Conservation (phyloP, 2,888 invertebrate genomes). For the Eretmocerus hayati region DNA sequence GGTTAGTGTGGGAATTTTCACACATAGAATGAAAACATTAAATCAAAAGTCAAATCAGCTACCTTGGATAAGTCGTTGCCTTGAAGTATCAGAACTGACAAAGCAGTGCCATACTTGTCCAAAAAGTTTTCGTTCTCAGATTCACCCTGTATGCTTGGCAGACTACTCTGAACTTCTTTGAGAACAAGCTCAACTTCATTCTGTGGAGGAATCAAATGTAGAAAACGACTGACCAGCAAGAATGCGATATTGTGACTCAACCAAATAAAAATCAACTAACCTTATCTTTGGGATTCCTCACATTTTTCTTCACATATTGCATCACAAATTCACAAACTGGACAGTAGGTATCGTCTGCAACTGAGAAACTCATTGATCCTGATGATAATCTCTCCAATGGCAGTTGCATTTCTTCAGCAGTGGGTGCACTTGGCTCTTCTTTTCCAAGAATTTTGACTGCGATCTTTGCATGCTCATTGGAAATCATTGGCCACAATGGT, state of each 20-base stretch:
- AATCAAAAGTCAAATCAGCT: conserved; percentile 26
- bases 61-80: conserved; percentile 65
- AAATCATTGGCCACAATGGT: conserved; percentile 59
- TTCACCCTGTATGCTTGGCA: conserved; percentile 55
- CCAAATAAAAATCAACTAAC: conserved; percentile 3
- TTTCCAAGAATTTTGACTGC: conserved; percentile 30
- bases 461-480: conserved; percentile 35
- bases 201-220: conserved; percentile 51
- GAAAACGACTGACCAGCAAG: background rate
- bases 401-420: conserved; percentile 45
- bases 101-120: conserved; percentile 66
- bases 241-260: background rate
- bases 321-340: conserved; percentile 18
- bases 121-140: conserved; percentile 66
- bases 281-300: conserved; percentile 12
- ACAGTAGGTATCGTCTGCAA: conserved; percentile 17
- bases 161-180: conserved; percentile 59
- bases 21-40: background rate
- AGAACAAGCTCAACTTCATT: conserved; percentile 60
- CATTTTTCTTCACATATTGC: conserved; percentile 14
- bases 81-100: conserved; percentile 68
- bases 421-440: conserved; percentile 23
- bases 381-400: conserved; percentile 49
- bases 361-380: conserved; percentile 23
- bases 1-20: background rate